Evolutionary conservation across 1,140 invertebrate genomes (phyloP), one percentile per base, ranked within the genome.

Genomic region (Cotesia vestalis): DNA sequence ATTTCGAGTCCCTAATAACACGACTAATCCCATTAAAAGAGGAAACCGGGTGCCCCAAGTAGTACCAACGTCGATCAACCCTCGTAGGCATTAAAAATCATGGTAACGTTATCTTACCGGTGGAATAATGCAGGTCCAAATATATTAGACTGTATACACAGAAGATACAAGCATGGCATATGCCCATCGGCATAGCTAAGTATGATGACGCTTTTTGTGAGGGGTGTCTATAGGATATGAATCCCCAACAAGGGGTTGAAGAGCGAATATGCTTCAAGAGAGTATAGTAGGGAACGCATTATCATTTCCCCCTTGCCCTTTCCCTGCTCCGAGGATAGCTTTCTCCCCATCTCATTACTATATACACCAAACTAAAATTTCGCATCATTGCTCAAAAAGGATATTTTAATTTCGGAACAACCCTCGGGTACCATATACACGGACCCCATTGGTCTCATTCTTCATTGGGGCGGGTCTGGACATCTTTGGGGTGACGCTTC

Each of bases 341-440:
- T 20, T 20, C 14, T 63, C 53, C 34, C 27, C 17, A 61, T 72
- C 71, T 72, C 46, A 20, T 67, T 72, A 72, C 53, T 27, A 27
- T 27, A 27, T 27, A 27, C 27, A 66, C 66, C 60, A 55, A 27
- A 34, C 17, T 52, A 51, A 61, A 60, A 77, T 77, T 73, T 77
- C 71, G 61, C 73, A 66, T 83, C 77, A 84, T 82, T 81, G 81
- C 78, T 17, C 63, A 66, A 52, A 55, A 80, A 81, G 77, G 76
- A 78, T 83, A 80, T 83, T 84, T 80, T 81, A 79, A 82, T 82
- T 81, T 83, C 78, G 63, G 72, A 72, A 77, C 72, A 75, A 78
- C 71, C 78, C 77, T 78, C 74, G 72, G 73, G 17, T 11, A 67
- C 14, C 55, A 36, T 35, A 8, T 20, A 38, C 55, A 61, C 34